These are phyloP conservation scores for Aythya baeri DNA, from an alignment of 2,113 vertebrate genomes.

Conservation along the genomic window DNA sequence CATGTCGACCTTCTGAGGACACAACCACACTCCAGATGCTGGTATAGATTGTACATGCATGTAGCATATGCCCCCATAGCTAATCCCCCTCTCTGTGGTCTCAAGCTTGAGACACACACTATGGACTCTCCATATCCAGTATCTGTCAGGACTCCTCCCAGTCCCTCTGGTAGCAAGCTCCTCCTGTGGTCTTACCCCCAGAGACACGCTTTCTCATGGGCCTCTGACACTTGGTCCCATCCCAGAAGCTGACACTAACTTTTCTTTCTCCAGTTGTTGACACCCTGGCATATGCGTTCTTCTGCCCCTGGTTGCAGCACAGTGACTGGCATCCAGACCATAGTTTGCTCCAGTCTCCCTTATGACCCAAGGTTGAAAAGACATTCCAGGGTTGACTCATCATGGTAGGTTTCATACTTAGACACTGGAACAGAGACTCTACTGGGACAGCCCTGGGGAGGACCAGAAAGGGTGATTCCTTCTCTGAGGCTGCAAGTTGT, in stretches of 20 bases:
- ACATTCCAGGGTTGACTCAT: background rate
- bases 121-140: background rate
- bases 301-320: background rate
- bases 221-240: background rate
- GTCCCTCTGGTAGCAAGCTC: background rate
- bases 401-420: background rate
- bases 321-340: background rate
- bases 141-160: background rate
- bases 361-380: background rate
- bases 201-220: rapidly evolving
- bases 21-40: background rate
- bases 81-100: background rate
- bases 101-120: background rate
- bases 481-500: background rate
- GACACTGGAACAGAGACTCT: background rate
- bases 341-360: background rate
- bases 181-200: rapidly evolving
- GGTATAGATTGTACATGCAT: background rate
- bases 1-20: background rate
- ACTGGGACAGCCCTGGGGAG: background rate
- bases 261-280: background rate
- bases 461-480: background rate
- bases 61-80: background rate
- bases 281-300: background rate
- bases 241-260: background rate